A percentile compares a stretch with the other conserved stretches of the same genome.
phyloP scores from a whole-genome alignment of 2,888 invertebrate species.

The Ochlodes sylvanus region DNA sequence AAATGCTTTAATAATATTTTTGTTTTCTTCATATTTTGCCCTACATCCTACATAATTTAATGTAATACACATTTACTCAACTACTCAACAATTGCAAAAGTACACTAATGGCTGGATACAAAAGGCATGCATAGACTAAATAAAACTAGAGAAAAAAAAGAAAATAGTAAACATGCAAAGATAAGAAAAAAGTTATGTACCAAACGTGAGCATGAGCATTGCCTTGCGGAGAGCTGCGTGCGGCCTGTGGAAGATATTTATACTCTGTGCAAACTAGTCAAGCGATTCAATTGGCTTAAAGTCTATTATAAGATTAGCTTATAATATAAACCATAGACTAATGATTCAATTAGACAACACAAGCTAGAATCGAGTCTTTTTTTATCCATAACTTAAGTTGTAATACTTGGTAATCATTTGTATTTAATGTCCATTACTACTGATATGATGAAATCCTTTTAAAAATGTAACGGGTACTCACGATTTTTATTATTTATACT shows the following conservation, averaged over 20 bases:
- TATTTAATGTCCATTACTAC: too few species aligned
- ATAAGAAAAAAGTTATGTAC: constrained; percentile 52
- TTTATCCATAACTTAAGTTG: too few species aligned
- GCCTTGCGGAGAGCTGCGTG: constrained; percentile 54
- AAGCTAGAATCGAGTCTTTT: not conserved
- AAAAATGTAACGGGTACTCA: too few species aligned
- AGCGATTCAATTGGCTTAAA: constrained; percentile 49
- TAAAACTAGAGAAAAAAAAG: constrained; percentile 20
- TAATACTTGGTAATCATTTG: too few species aligned
- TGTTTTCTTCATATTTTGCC: too few species aligned
- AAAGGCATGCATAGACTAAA: not conserved
- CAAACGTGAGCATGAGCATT: constrained; percentile 50
- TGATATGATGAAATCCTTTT: too few species aligned
- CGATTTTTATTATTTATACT: too few species aligned
- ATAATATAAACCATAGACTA: too few species aligned
- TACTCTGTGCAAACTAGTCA: constrained; percentile 66
- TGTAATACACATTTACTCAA: too few species aligned
- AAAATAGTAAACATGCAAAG: constrained; percentile 36
- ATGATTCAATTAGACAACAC: not conserved
- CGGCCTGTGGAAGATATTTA: constrained; percentile 62
- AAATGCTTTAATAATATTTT: too few species aligned
- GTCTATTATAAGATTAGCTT: not conserved
- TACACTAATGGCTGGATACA: not conserved
- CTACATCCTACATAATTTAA: too few species aligned
- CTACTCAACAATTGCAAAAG: too few species aligned